Base-by-base conservation (phyloP, 2,888 invertebrate genomes). In the Volucella inflata region DNA sequence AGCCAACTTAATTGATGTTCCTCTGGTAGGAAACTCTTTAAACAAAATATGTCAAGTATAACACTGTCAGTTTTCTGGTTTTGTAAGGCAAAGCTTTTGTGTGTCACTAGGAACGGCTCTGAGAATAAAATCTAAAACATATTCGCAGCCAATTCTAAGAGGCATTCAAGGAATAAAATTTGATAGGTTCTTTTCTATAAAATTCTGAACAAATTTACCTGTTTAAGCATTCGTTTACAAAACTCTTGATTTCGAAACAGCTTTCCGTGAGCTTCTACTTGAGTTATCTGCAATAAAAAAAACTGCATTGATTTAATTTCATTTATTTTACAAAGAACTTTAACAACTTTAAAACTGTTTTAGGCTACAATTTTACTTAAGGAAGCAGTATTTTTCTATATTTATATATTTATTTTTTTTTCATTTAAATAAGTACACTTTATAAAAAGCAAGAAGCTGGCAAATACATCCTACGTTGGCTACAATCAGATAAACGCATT, bases 221-320 rank as follows among this genome's bases (percentile, higher is more conserved):
- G 40, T 30, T 62, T 2, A 11, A 80, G 11, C 30, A 81, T 11
- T 30, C 8, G 42, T 76, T 59, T 76, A 53, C 50, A 67, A 67
- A 85, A 85, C 11, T 72, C 76, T 72, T 76, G 55, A 81, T 85
- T 85, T 62, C 67, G 60, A 53, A 85, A 62, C 46, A 85, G 60
- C 14, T n/a, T 50, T n/a, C 48, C 48, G 0, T 40, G 21, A 21
- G 42, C 64, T 46, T 68, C 59, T 14, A 8, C 44, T 36, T 51
- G 70, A 46, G 9, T 2, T 11, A 67, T 68, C 84, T 85, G 84
- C 8, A 85, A 85, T 38, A 76, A 65, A 30, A 64, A 48, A 17
- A 11, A 38, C 12, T 36, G 4, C 16, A 48, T 71, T 46, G 67
- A 36, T 55, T 11, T 40, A 48, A 48, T 51, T 71, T 68, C 55